A percentile compares a stretch with the other conserved stretches of the same genome.
phyloP scores from a whole-genome alignment of 2,888 invertebrate species.

The Dendrolimus houi region DNA sequence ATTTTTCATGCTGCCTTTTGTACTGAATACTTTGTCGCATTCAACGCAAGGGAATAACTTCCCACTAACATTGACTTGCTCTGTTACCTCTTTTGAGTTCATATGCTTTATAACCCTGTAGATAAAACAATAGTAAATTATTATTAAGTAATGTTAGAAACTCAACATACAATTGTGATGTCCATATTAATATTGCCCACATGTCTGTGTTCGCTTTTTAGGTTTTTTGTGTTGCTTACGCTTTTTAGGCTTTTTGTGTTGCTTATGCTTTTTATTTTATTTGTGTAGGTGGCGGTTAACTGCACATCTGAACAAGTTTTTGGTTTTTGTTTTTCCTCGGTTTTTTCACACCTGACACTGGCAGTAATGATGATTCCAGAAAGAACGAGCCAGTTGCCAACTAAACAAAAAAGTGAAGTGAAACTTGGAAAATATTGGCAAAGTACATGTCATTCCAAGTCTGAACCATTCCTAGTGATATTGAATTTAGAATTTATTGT shows the following conservation, averaged over 20 bases:
- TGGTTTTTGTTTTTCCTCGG: no score
- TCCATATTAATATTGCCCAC: neutral
- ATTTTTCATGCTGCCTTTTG: conserved; percentile 45
- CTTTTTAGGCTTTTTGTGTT: conserved; percentile 1
- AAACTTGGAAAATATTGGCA: no score
- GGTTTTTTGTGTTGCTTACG: neutral
- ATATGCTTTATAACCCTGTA: neutral
- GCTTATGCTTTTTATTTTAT: no score
- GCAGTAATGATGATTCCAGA: no score
- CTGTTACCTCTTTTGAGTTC: conserved; percentile 13
- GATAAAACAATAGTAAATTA: neutral
- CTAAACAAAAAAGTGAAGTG: no score
- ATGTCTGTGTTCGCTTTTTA: conserved; percentile 4
- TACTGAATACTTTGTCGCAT: conserved; percentile 48
- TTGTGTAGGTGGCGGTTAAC: no score
- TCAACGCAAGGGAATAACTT: conserved; percentile 43
- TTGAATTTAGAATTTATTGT: no score
- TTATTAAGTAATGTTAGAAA: neutral
- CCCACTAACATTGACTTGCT: conserved; percentile 13
- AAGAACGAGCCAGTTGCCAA: no score
- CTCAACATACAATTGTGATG: neutral
- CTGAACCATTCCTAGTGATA: no score
- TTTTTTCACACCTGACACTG: no score
- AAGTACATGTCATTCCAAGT: no score
- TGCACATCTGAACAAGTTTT: no score